A percentile compares a stretch with the other conserved stretches of the same genome.
Evolutionary conservation across 1,140 invertebrate species (phyloP).

Genomic region (Drosophila bipectinata): DNA sequence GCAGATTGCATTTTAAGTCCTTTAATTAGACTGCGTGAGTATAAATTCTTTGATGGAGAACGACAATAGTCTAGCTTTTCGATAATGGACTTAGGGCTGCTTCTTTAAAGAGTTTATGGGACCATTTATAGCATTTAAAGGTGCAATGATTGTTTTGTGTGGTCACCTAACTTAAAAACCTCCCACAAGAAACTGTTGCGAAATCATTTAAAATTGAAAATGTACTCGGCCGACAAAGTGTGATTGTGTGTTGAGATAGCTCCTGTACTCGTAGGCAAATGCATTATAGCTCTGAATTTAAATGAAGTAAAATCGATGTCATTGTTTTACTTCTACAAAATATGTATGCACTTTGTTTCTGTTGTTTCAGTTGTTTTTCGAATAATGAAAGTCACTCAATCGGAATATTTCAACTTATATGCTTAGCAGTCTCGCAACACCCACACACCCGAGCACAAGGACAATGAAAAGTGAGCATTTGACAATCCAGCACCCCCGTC

Average conservation of each 20-base stretch:
- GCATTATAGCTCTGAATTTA: conserved; percentile 79
- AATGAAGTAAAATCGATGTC: conserved; percentile 80
- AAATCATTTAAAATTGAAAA: conserved; percentile 65
- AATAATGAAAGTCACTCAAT: conserved; percentile 82
- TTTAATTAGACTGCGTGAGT: conserved; percentile 66
- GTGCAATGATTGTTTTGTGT: neutral
- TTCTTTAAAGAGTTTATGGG: conserved; percentile 5
- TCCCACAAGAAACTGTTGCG: neutral
- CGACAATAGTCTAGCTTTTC: neutral
- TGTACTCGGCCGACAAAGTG: neutral
- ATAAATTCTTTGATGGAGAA: neutral
- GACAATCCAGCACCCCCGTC: conserved; percentile 60
- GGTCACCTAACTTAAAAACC: neutral
- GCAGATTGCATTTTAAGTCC: conserved; percentile 59
- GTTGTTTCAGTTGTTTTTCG: conserved; percentile 47
- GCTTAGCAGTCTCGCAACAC: conserved; percentile 59
- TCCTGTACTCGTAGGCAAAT: conserved; percentile 64
- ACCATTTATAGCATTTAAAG: conserved; percentile 7
- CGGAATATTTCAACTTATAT: conserved; percentile 83
- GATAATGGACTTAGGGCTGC: conserved; percentile 23
- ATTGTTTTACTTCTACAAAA: conserved; percentile 79
- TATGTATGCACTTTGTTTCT: conserved; percentile 72
- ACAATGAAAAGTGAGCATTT: conserved; percentile 78
- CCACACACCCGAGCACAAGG: conserved; percentile 38
- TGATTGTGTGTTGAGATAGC: conserved; percentile 1